These are phyloP conservation scores for Oegoconia quadripuncta DNA, from an alignment of 2,888 invertebrate species.

Conservation along the genomic window DNA sequence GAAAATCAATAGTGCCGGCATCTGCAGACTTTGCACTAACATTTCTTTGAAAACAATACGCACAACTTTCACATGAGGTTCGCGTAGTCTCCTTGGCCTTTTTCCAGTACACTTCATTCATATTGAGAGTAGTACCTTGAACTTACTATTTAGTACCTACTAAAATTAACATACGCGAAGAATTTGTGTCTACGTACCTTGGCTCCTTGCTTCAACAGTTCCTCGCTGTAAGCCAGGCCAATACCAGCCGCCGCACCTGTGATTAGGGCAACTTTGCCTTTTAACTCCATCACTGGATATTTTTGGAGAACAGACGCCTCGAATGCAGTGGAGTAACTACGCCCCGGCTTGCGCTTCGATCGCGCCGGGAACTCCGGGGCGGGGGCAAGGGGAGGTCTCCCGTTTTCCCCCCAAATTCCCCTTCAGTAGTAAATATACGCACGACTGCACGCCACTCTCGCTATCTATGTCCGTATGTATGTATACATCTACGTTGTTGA, in stretches of 20 bases:
- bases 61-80: background rate
- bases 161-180: constrained; percentile 12
- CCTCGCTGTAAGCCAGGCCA: constrained; percentile 85
- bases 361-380: constrained; percentile 41
- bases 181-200: constrained; percentile 75
- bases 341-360: constrained; percentile 60
- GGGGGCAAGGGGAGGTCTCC: constrained; percentile 32
- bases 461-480: too few relatives aligned
- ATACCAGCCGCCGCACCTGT: constrained; percentile 87
- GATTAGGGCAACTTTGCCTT: constrained; percentile 85
- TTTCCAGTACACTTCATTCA: constrained; percentile 43
- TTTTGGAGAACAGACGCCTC: constrained; percentile 48
- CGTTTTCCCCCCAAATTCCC: constrained; percentile 45
- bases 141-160: constrained; percentile 41
- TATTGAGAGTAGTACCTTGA: constrained; percentile 61
- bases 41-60: constrained; percentile 7
- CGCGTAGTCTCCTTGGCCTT: constrained; percentile 29
- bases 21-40: constrained; percentile 15
- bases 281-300: constrained; percentile 81
- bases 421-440: constrained; percentile 68
- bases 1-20: constrained; percentile 61
- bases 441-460: constrained; percentile 58
- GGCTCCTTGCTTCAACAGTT: constrained; percentile 84
- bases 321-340: constrained; percentile 34
- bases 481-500: too few relatives aligned